Base-by-base conservation (phyloP, 2,797 vertebrate species). In the Selene dorsalis region DNA sequence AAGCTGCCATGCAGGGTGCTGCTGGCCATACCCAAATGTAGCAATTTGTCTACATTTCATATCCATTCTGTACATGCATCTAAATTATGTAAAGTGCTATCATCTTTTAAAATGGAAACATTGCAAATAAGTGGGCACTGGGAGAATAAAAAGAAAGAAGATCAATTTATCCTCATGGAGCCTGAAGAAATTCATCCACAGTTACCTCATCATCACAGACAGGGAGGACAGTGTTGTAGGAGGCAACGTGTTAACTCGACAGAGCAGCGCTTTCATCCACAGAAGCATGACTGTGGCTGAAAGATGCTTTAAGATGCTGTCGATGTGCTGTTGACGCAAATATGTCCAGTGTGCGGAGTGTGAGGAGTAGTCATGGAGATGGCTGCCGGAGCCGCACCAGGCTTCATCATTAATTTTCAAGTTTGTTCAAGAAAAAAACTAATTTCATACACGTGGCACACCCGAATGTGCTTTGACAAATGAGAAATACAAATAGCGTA, bases 231-330 rank as follows among this genome's bases (percentile, higher is more conserved):
- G 22, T 1, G 9, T 14, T 32, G 2, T n/a, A 39, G 24, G 38
- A 24, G 45, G 6, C 6, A 26, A 18, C 30, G 20, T 35, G 26
- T 70, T 65, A 26, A 61, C 48, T 39, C 26, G 7, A 6, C 30
- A 18, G n/a, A 11, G 22, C 3, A 8, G 22, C 0, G 11, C 48
- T 70, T 73, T 66, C 6, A 43, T 43, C 2, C 17, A 47, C 11
- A 57, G 2, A 26, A 35, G 6, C 0, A 13, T 4, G 30, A 9
- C 38, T 39, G 59, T 58, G 32, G 45, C 55, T 59, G 69, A 69
- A 77, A 62, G 6, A 75, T 50, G 41, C 26, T 66, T 14, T 74
- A 80, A 58, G 43, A 48, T 73, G 38, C 11, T 28, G 45, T 11
- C 22, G 3, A 30, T 48, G 55, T 72, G 48, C 38, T 70, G 24